Conservation (phyloP, 23 tunicate genomes). For the Trididemnum clinides region DNA sequence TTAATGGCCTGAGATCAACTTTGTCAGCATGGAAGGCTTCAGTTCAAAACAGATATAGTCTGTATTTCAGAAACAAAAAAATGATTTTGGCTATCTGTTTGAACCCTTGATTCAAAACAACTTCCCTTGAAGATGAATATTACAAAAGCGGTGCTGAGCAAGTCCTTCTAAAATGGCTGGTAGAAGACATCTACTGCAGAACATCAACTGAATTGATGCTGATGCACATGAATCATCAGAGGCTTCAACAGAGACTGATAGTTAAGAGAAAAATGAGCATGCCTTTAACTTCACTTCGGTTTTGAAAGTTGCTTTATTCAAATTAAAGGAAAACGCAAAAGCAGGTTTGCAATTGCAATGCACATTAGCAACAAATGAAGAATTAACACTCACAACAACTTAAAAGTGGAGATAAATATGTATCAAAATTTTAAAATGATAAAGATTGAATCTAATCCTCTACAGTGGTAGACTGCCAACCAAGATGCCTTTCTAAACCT, state of each 20-base stretch:
- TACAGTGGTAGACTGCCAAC: neutral
- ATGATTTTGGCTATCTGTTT: neutral
- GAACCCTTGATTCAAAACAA: neutral
- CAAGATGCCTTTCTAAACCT: neutral
- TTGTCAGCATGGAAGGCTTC: neutral
- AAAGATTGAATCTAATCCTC: neutral
- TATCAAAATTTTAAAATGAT: neutral
- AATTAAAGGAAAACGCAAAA: neutral
- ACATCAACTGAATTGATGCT: neutral
- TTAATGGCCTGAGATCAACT: neutral
- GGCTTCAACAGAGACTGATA: neutral
- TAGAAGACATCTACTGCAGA: neutral
- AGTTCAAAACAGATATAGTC: neutral
- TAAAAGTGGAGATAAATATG: neutral
- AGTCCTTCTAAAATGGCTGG: neutral
- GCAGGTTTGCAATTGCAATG: neutral
- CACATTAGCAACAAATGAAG: neutral
- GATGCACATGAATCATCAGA: neutral
- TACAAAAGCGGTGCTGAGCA: neutral
- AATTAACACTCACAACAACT: neutral
- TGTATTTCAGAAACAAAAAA: neutral
- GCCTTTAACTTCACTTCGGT: neutral
- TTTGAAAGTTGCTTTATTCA: neutral
- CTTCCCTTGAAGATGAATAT: neutral
- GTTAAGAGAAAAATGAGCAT: neutral